Conservation (phyloP, 1,140 invertebrate genomes). For the Magallana ariakensis region DNA sequence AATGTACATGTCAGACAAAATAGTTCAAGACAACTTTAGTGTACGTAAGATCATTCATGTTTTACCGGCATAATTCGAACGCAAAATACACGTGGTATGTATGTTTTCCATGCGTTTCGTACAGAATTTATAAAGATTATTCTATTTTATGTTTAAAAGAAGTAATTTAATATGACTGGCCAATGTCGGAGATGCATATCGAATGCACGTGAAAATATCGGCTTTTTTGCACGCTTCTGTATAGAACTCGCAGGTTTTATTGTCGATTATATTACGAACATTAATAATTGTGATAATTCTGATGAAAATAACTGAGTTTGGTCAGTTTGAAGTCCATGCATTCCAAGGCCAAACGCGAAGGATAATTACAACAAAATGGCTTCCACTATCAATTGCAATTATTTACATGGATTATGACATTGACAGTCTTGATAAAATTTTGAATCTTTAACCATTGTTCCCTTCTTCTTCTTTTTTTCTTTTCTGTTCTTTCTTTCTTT, state of each 20-base stretch:
- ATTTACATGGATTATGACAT: slow-evolving; percentile 36
- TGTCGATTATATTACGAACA: neutral
- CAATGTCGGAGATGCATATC: neutral
- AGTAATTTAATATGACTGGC: neutral
- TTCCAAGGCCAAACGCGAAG: neutral
- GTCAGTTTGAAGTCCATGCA: neutral
- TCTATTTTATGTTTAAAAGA: neutral
- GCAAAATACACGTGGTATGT: slow-evolving; percentile 27
- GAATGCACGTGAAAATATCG: neutral
- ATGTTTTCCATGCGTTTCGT: neutral
- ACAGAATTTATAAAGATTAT: neutral
- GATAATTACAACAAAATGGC: slow-evolving; percentile 38
- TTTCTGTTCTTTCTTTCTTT: too few species aligned
- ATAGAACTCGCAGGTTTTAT: neutral
- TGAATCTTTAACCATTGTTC: too few species aligned
- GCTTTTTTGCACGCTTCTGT: neutral
- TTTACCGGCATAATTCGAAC: slow-evolving; percentile 20
- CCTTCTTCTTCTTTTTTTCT: too few species aligned
- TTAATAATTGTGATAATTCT: neutral
- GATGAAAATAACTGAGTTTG: neutral
- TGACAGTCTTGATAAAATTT: slow-evolving; percentile 9
- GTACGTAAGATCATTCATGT: neutral
- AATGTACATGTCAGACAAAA: neutral
- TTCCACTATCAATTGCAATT: slow-evolving; percentile 34
- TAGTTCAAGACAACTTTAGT: slow-evolving; percentile 12